These are phyloP conservation scores for Lomographa bimaculata DNA, from an alignment of 2,888 invertebrate species.

Conservation along the genomic window DNA sequence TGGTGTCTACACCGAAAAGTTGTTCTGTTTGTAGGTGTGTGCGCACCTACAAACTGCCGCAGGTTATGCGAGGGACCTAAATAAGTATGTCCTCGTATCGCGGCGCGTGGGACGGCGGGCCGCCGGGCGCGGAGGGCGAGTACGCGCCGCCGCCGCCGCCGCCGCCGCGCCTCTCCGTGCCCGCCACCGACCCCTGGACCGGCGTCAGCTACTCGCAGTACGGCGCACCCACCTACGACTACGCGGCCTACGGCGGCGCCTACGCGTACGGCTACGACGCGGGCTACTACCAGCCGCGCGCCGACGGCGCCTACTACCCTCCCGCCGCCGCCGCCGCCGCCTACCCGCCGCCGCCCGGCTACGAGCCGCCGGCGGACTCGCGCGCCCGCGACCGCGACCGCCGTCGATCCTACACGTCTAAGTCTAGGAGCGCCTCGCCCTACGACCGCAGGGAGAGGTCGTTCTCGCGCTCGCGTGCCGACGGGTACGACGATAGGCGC, in stretches of 20 bases:
- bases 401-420: slow-evolving; percentile 49
- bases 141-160: slow-evolving; percentile 67
- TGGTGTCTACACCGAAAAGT: slow-evolving; percentile 86
- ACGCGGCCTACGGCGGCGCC: slow-evolving; percentile 54
- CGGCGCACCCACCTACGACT: slow-evolving; percentile 51
- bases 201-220: slow-evolving; percentile 73
- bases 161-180: slow-evolving; percentile 64
- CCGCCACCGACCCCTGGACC: slow-evolving; percentile 76
- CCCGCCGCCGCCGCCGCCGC: slow-evolving; percentile 38
- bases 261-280: slow-evolving; percentile 62
- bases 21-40: slow-evolving; percentile 88
- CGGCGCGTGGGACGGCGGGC: slow-evolving; percentile 80
- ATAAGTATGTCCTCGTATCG: slow-evolving; percentile 78
- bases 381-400: slow-evolving; percentile 45
- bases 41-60: slow-evolving; percentile 84
- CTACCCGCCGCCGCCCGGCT: slow-evolving; percentile 16
- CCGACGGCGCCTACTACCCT: slow-evolving; percentile 49
- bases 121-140: slow-evolving; percentile 80
- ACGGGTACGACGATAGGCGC: slow-evolving; percentile 54
- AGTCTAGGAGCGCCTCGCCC: slow-evolving; percentile 38
- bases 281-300: slow-evolving; percentile 54
- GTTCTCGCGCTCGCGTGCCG: slow-evolving; percentile 57
- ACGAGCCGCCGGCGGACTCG: slow-evolving; percentile 36
- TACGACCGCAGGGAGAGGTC: slow-evolving; percentile 38
- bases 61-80: slow-evolving; percentile 77